Evolutionary conservation across 2,888 invertebrate species (phyloP).

Genomic region (Thyatira batis): DNA sequence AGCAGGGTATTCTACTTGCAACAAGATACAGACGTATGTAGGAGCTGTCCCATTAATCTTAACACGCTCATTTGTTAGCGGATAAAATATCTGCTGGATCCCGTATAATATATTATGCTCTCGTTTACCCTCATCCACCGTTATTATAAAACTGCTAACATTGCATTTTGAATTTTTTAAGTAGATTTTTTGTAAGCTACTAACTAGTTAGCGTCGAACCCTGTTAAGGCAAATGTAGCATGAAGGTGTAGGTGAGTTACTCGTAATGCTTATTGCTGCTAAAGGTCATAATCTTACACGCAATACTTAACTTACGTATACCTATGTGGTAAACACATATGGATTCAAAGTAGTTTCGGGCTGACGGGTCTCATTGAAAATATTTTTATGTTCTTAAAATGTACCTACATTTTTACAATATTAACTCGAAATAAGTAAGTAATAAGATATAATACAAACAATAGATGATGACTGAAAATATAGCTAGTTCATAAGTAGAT

Average conservation of each 20-base stretch:
- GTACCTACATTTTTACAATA: too few species aligned
- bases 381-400: too few species aligned
- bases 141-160: background rate
- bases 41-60: conserved; percentile 25
- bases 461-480: too few species aligned
- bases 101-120: background rate
- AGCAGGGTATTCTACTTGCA: conserved; percentile 56
- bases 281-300: background rate
- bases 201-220: background rate
- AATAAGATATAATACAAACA: too few species aligned
- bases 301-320: background rate
- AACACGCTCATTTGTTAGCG: conserved; percentile 17
- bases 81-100: conserved; percentile 5
- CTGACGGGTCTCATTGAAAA: too few species aligned
- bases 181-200: background rate
- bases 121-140: background rate
- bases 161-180: background rate
- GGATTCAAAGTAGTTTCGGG: background rate
- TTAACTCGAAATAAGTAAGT: too few species aligned
- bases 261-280: background rate
- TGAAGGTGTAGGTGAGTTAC: too few species aligned
- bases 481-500: too few species aligned
- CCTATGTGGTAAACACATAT: background rate
- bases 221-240: too few species aligned
- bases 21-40: conserved; percentile 43